Conservation (phyloP, 2,888 invertebrate genomes). For the Caenorhabditis parvicauda region DNA sequence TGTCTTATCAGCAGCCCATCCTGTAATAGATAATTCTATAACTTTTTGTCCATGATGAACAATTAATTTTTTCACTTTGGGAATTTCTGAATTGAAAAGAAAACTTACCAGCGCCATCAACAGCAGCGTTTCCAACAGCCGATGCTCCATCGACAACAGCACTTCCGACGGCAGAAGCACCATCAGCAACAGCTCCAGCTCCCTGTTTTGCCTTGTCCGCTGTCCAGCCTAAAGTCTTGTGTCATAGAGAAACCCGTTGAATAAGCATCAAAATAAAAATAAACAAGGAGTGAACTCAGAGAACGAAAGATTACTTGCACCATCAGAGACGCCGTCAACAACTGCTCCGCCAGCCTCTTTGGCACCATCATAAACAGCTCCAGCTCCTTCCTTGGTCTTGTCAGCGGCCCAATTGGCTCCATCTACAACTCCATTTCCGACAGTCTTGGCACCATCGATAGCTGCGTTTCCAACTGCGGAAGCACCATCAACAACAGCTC, state of each 20-base stretch:
- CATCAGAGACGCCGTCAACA: conserved; percentile 11
- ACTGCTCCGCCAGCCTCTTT: conserved; percentile 9
- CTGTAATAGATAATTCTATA: no score
- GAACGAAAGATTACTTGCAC: conserved; percentile 19
- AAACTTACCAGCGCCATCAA: no score
- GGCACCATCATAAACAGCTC: conserved; percentile 16
- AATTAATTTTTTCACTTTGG: no score
- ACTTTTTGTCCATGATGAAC: conserved; percentile 17
- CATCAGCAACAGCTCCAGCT: conserved; percentile 10
- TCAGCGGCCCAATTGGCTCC: background rate
- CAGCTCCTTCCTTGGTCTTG: conserved; percentile 11
- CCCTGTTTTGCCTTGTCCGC: conserved; percentile 5
- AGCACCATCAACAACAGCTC: conserved; percentile 7
- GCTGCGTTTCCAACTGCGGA: background rate
- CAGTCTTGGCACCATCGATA: conserved; percentile 6
- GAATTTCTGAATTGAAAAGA: no score
- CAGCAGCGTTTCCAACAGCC: conserved; percentile 15
- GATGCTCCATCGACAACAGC: background rate
- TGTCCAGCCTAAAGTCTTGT: no score
- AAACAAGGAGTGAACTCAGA: no score
- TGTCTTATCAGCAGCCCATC: conserved; percentile 4
- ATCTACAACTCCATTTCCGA: conserved; percentile 5
- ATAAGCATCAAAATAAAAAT: no score
- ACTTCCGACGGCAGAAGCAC: conserved; percentile 6
- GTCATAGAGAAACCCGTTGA: background rate